These are phyloP conservation scores for Epizoanthus illoricatus DNA, from an alignment of 92 coral and sea anemone species.

Conservation along the genomic window DNA sequence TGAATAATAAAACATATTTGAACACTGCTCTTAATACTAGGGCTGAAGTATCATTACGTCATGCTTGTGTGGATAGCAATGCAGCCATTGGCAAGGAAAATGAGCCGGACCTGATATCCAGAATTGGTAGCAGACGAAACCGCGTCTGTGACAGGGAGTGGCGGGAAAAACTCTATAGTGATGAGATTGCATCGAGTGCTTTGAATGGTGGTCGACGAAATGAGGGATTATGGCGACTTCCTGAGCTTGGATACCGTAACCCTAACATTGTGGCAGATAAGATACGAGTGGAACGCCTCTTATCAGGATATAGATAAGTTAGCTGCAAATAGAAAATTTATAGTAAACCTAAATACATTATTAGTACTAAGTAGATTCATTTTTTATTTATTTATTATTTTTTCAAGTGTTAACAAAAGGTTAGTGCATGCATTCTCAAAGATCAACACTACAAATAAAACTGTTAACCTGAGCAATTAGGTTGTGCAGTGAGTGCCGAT, in stretches of 20 bases:
- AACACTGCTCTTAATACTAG: background rate
- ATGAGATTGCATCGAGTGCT: constrained; percentile 23
- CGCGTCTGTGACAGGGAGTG: constrained; percentile 46
- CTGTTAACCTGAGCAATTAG: too few relatives aligned
- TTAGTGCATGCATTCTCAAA: too few relatives aligned
- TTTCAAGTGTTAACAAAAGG: background rate
- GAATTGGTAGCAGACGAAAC: constrained; percentile 45
- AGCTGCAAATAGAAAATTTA: too few relatives aligned
- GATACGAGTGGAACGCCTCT: constrained; percentile 56
- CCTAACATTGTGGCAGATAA: constrained; percentile 63
- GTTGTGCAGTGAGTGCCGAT: too few relatives aligned
- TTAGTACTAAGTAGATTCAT: too few relatives aligned
- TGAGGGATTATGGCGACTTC: constrained; percentile 43
- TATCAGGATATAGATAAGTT: constrained; percentile 70
- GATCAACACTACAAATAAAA: too few relatives aligned
- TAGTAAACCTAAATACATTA: background rate
- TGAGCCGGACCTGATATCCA: constrained; percentile 15
- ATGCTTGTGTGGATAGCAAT: constrained; percentile 11
- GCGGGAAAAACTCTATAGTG: constrained; percentile 42
- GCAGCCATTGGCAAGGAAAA: constrained; percentile 13
- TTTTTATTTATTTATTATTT: too few relatives aligned
- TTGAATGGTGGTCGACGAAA: constrained; percentile 45
- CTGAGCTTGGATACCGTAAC: constrained; percentile 72
- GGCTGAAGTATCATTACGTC: constrained; percentile 33
- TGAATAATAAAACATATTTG: background rate